Evolutionary conservation across 2,113 vertebrate species (phyloP).

Genomic region (Oreocharis arfaki): DNA sequence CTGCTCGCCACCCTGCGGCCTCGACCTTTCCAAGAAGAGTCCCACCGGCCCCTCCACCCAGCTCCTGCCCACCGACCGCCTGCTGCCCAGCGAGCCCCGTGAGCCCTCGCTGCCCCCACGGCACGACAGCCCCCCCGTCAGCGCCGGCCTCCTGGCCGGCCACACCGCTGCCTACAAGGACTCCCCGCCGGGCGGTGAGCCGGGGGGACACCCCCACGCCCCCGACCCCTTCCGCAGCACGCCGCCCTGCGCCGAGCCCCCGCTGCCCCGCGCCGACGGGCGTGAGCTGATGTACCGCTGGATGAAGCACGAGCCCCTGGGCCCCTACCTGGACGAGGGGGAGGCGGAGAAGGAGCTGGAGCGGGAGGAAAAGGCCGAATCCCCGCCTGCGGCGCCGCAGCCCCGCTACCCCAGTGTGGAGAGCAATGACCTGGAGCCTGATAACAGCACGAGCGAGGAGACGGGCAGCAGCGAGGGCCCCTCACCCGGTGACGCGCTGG

Average conservation of each 20-base stretch:
- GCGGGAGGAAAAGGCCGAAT: slow-evolving; percentile 55
- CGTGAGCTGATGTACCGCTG: slow-evolving; percentile 84
- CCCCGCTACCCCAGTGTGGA: slow-evolving; percentile 69
- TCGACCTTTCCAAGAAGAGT: slow-evolving; percentile 97
- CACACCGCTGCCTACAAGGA: slow-evolving; percentile 81
- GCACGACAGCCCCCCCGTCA: slow-evolving; percentile 73
- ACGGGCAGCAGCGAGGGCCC: slow-evolving; percentile 94
- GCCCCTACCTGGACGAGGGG: slow-evolving; percentile 84
- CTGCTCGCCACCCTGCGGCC: slow-evolving; percentile 90
- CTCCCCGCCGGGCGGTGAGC: slow-evolving; percentile 54
- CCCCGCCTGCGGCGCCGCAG: slow-evolving; percentile 59
- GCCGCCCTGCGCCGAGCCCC: slow-evolving; percentile 75
- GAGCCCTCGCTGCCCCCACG: slow-evolving; percentile 72
- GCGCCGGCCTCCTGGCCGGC: slow-evolving; percentile 61
- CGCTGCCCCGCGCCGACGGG: slow-evolving; percentile 75
- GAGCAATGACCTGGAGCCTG: slow-evolving; percentile 81
- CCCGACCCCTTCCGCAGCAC: slow-evolving; percentile 66
- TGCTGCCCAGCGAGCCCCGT: slow-evolving; percentile 67
- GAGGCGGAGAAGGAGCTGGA: slow-evolving; percentile 71
- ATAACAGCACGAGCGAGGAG: slow-evolving; percentile 94
- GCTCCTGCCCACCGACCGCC: slow-evolving; percentile 69
- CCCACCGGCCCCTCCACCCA: slow-evolving; percentile 78
- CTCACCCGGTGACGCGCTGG: slow-evolving; percentile 83
- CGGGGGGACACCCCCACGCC: slow-evolving; percentile 67
- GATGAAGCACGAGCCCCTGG: slow-evolving; percentile 93